A percentile compares a stretch with the other conserved stretches of the same genome.
Conservation (phyloP, 2,113 vertebrate genomes). For the Odocoileus hemionus region DNA sequence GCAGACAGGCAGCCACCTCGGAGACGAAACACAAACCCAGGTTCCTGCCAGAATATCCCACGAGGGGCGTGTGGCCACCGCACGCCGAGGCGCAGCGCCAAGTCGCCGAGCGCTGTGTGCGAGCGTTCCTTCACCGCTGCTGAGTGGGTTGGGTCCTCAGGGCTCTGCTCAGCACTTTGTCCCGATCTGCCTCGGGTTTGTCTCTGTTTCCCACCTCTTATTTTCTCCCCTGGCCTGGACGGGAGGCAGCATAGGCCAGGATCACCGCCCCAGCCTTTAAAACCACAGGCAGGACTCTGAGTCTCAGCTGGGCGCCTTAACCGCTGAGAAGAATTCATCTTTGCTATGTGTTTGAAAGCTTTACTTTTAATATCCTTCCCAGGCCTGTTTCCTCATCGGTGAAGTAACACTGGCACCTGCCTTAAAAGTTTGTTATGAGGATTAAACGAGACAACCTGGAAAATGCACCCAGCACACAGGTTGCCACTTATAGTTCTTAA, state of each 20-base stretch:
- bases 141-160: background rate
- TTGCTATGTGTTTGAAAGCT: background rate
- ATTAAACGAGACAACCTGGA: background rate
- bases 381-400: background rate
- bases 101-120: background rate
- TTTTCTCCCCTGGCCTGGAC: background rate
- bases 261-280: background rate
- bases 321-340: background rate
- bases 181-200: background rate
- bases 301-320: background rate
- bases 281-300: background rate
- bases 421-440: background rate
- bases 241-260: background rate
- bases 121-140: background rate
- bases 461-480: background rate
- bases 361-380: background rate
- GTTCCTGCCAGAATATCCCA: slow-evolving; percentile 32
- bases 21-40: background rate
- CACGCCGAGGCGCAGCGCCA: background rate
- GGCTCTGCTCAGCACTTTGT: background rate
- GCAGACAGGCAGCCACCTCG: background rate
- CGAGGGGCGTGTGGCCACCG: background rate
- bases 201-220: background rate
- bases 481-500: background rate
- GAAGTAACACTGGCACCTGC: background rate